Evolutionary conservation across 92 coral and sea anemone genomes (phyloP), one percentile per base, ranked within the genome.

Genomic region (Umimayanthus kanabou): DNA sequence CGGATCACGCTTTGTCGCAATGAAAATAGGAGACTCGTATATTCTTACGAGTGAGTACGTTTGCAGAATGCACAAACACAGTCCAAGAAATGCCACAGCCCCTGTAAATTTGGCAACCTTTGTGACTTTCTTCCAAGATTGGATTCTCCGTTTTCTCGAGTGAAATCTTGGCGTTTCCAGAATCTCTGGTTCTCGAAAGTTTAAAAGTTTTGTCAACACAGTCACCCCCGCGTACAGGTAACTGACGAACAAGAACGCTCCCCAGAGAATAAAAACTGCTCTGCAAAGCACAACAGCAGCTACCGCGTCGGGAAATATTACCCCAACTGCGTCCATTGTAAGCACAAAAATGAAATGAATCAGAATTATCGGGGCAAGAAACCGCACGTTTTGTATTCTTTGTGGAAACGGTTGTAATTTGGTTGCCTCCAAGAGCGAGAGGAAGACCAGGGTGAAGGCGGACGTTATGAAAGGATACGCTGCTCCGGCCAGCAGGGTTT

Each of bases 21-120:
- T 29, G 28, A 15, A 70, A 25, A 69, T 47, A 14, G 78, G 77
- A 71, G 77, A 69, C 43, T 47, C 50, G 78, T 69, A 83, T 20
- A 83, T 45, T 49, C 78, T 29, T 25, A 83, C 67, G 42, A 83
- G 78, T 16, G 87, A 26, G 43, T 83, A 83, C 5, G 49, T 70
- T 25, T 71, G 87, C 8, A 83, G 65, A 47, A 55, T 33, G 45
- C 87, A 83, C 45, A 83, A 83, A 15, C 77, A 73, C 20, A 83
- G 79, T 9, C 87, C 87, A 13, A 83, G 79, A 22, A 26, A 71
- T 57, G 87, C 87, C 28, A 74, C 87, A 16, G 78, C 67, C 14
- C 87, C 87, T 29, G 87, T 83, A 45, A 70, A 83, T 70, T 70
- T 83, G 13, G 87, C 78, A 29, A 83, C 78, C 71, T 71, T 83